Conservation (phyloP, 2,113 vertebrate genomes). For the Larimichthys polyactis region DNA sequence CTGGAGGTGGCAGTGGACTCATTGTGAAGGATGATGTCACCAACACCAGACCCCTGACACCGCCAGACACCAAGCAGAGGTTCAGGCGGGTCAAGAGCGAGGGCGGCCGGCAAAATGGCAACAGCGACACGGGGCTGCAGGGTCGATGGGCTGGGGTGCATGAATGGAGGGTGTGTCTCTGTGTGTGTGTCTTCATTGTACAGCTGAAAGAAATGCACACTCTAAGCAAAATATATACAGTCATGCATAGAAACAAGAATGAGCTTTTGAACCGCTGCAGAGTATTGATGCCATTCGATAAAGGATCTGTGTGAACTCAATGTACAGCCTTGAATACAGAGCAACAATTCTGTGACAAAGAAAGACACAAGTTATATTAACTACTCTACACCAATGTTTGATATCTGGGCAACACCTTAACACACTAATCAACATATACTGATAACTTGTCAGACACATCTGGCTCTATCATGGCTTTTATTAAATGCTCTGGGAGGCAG, state of each 20-base stretch:
- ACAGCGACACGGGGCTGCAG: conserved; percentile 30
- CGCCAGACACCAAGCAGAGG: conserved; percentile 46
- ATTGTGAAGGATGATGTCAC: conserved; percentile 70
- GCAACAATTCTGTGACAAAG: neutral
- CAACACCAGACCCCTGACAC: conserved; percentile 52
- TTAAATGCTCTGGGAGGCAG: neutral
- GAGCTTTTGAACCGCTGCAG: conserved; percentile 7
- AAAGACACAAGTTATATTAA: neutral
- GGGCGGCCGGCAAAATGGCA: conserved; percentile 48
- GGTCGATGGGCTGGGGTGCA: conserved; percentile 6
- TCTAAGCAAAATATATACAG: conserved; percentile 31
- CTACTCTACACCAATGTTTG: neutral
- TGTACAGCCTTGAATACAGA: neutral
- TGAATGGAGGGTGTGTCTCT: conserved; percentile 41
- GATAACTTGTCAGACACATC: neutral
- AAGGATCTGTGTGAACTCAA: neutral
- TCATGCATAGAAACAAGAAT: conserved; percentile 27
- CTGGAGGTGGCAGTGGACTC: conserved; percentile 68
- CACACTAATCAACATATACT: neutral
- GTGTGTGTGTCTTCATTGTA: conserved; percentile 10
- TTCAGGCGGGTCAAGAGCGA: conserved; percentile 57
- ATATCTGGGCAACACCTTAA: neutral
- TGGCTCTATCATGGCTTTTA: neutral
- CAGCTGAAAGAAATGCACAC: conserved; percentile 37
- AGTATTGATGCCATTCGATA: conserved; percentile 6